Percentiles rank a stretch among this genome's conserved stretches.
phyloP scores from a whole-genome alignment of 2,797 vertebrate species.

The Poecilia gillii region DNA sequence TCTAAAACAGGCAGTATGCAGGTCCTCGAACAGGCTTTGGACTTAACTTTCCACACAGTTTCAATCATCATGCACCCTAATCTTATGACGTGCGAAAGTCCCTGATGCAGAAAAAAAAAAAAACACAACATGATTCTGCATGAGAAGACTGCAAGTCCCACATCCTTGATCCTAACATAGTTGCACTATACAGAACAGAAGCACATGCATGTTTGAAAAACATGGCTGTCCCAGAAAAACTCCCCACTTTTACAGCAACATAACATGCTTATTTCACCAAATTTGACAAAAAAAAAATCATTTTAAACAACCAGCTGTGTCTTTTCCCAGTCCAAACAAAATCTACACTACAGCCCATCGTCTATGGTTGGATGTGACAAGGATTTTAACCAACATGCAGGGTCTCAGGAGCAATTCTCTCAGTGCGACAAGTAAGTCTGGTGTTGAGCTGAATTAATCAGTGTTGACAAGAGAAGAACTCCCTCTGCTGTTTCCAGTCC shows the following conservation, averaged over 20 bases:
- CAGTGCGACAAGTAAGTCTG: conserved; percentile 68
- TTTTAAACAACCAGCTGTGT: conserved; percentile 46
- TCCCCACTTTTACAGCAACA: neutral
- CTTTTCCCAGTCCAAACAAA: conserved; percentile 15
- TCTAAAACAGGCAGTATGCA: neutral
- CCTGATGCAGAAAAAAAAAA: neutral
- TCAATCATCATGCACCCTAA: neutral
- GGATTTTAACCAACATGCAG: conserved; percentile 63
- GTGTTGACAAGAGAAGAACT: conserved; percentile 70
- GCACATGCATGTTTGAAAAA: neutral
- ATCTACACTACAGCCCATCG: conserved; percentile 60
- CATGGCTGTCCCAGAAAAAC: neutral
- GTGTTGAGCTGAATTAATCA: conserved; percentile 70
- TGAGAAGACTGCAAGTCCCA: neutral
- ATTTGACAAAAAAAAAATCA: conserved; percentile 31
- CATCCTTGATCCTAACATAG: neutral
- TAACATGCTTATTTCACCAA: neutral
- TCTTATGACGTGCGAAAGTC: neutral
- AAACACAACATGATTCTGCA: neutral
- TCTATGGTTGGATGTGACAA: conserved; percentile 48
- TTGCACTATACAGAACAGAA: neutral
- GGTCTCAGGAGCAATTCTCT: conserved; percentile 54
- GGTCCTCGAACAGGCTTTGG: neutral
- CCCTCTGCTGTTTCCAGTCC: conserved; percentile 67
- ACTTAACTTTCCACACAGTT: neutral